A percentile compares a stretch with the other conserved stretches of the same genome.
Conservation (phyloP, 2,888 invertebrate species). For the Nebria salina region DNA sequence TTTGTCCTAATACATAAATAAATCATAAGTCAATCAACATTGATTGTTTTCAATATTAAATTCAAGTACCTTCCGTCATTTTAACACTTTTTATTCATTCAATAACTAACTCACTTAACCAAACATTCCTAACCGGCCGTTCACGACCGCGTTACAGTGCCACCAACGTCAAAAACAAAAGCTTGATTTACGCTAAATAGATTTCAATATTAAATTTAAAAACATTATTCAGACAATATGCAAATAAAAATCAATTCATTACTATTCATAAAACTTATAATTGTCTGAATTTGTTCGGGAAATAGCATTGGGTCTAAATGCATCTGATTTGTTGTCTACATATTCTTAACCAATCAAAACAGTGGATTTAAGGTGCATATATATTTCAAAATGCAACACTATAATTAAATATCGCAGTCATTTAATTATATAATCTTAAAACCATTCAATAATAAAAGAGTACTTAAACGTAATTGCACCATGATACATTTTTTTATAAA, state of each 20-base stretch:
- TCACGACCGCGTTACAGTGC: not conserved
- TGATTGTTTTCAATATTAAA: not conserved
- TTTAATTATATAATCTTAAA: not conserved
- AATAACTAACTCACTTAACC: slow-evolving; percentile 4
- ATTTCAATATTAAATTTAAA: not conserved
- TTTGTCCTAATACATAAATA: slow-evolving; percentile 54
- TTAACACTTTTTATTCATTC: slow-evolving; percentile 21
- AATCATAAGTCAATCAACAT: not conserved
- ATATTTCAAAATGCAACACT: not conserved
- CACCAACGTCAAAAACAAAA: not conserved
- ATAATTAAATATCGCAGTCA: not conserved
- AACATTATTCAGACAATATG: not conserved
- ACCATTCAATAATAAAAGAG: not conserved
- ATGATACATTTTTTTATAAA: not conserved
- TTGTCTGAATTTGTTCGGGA: not conserved
- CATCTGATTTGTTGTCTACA: too few species aligned
- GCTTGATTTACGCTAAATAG: not conserved
- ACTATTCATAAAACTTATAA: not conserved
- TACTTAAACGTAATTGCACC: not conserved
- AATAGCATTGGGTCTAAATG: not conserved
- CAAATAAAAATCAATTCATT: not conserved
- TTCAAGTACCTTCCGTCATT: slow-evolving; percentile 27
- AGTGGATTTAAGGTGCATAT: too few species aligned
- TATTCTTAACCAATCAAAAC: too few species aligned
- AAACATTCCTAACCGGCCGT: not conserved